A percentile compares a stretch with the other conserved stretches of the same genome.
Conservation (phyloP, 2,113 vertebrate species). For the Bungarus multicinctus region DNA sequence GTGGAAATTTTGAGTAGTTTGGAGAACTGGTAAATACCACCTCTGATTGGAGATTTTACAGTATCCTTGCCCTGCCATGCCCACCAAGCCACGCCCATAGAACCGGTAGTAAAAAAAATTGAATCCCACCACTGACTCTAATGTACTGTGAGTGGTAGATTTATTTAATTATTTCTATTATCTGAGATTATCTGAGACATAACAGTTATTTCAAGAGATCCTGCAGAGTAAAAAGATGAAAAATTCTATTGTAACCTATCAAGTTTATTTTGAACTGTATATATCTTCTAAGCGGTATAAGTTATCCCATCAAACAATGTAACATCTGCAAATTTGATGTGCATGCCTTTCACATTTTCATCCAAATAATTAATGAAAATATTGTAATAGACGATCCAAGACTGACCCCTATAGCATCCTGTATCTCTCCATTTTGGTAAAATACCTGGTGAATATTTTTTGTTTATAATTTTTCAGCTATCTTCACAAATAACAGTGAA, state of each 20-base stretch:
- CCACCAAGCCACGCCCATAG: too few species aligned
- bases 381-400: background rate
- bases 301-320: background rate
- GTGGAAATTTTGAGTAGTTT: too few species aligned
- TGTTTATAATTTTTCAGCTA: background rate
- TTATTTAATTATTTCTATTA: background rate
- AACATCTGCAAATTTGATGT: background rate
- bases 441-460: background rate
- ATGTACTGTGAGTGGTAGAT: background rate
- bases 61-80: too few species aligned
- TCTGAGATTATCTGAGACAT: background rate
- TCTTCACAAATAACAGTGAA: background rate
- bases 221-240: background rate
- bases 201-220: background rate
- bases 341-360: background rate
- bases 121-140: background rate
- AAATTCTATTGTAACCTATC: background rate
- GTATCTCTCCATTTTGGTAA: background rate
- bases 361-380: background rate
- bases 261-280: background rate
- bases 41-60: too few species aligned
- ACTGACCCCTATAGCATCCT: background rate
- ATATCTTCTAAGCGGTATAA: background rate
- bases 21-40: too few species aligned
- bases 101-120: too few species aligned